phyloP scores from a whole-genome alignment of 2,113 vertebrate genomes.

The Thunnus maccoyii region DNA sequence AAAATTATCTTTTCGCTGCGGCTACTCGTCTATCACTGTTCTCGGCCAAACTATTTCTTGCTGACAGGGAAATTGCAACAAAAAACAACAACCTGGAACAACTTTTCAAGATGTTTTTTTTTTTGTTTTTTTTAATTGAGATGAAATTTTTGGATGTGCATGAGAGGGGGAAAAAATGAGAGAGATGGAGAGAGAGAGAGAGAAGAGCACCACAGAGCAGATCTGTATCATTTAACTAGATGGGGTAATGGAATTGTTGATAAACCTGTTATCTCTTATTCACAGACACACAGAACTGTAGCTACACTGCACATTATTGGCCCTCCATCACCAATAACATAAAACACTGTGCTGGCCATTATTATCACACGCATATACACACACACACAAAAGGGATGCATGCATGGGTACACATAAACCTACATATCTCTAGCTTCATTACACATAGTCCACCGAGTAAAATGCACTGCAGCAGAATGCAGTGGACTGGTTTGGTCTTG shows the following conservation, averaged over 20 bases:
- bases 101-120: constrained; percentile 14
- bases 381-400: constrained; percentile 35
- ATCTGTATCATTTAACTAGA: constrained; percentile 78
- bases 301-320: constrained; percentile 49
- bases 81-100: constrained; percentile 27
- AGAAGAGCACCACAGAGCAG: constrained; percentile 43
- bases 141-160: constrained; percentile 18
- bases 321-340: constrained; percentile 47
- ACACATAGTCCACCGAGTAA: background rate
- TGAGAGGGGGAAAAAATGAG: background rate
- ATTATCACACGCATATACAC: constrained; percentile 9
- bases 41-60: constrained; percentile 12
- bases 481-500: background rate
- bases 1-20: constrained; percentile 37
- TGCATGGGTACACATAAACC: constrained; percentile 32
- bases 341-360: constrained; percentile 41
- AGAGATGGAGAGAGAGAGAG: background rate
- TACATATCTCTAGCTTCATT: constrained; percentile 29
- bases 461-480: constrained; percentile 30
- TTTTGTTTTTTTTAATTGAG: constrained; percentile 33
- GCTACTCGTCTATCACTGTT: constrained; percentile 41
- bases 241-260: constrained; percentile 63
- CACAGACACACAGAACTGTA: constrained; percentile 59
- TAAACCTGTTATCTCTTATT: constrained; percentile 73
- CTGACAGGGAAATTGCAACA: constrained; percentile 17